Base-by-base conservation (phyloP, 2,113 vertebrate genomes). In the Plecotus auritus region DNA sequence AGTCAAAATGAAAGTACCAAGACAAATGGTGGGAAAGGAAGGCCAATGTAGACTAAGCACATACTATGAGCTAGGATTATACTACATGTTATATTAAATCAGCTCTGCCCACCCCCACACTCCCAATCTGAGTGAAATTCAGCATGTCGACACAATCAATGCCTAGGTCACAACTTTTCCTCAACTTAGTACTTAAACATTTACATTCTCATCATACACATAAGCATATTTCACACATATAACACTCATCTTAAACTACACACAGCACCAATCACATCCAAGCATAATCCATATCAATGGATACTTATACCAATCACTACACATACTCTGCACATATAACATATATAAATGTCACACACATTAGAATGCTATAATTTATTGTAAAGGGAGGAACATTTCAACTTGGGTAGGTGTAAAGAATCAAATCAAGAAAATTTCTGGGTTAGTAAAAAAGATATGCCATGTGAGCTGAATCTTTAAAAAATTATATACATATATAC, bases 301-400 rank as follows among this genome's bases (percentile, higher is more conserved):
- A 66, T 37, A 95, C 3, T 54, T n/a, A 7, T 42, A 61, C 17
- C 40, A 90, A 84, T 85, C 30, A 90, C 9, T 72, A 16, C 70
- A 72, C 59, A n/a, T 17, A 72, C 18, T 64, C n/a, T 77, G 30
- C 23, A 64, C 10, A 51, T 14, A 88, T 76, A 80, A 69, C 35
- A 47, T 32, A 49, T 30, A 70, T 28, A 45, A 47, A 49, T 82
- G 37, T 47, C 22, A 22, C 47, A 94, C 23, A 88, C 5, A 26
- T 64, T 91, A 18, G 42, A 61, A 76, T 67, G 30, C 82, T 64
- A 30, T 26, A 40, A 17, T 96, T 89, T 91, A 95, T 93, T 91
- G n/a, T 26, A 28, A 78, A 90, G 40, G 22, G 26, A 85, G 56
- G 26, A 22, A 73, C 5, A 61, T 85, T 85, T 80, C 6, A 35